Conservation (phyloP, 2,113 vertebrate species). For the Drymodes brunneopygia region DNA sequence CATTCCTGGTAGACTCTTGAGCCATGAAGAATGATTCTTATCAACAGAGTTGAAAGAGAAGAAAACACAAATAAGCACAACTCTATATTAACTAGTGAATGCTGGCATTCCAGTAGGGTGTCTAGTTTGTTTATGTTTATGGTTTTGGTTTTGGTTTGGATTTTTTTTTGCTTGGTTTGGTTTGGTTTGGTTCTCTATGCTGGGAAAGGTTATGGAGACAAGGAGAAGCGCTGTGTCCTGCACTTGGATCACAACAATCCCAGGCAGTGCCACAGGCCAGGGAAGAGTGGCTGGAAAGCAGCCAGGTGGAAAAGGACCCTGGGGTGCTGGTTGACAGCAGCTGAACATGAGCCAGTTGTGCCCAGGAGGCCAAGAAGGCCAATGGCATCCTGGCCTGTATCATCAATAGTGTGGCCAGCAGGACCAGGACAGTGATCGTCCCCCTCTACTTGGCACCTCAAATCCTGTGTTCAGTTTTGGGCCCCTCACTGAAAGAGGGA, state of each 20-base stretch:
- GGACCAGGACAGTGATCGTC: rapidly evolving
- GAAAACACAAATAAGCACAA: not conserved
- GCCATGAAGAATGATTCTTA: not conserved
- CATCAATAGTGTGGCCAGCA: not conserved
- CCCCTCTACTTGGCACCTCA: rapidly evolving
- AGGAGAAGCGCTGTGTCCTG: not conserved
- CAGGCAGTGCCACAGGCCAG: rapidly evolving
- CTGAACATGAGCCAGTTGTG: not conserved
- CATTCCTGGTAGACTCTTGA: not conserved
- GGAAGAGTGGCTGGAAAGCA: not conserved
- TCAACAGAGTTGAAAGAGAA: not conserved
- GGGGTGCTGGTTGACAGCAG: rapidly evolving
- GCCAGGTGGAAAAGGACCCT: not conserved
- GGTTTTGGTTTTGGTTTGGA: not conserved
- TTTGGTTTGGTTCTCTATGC: too few species aligned
- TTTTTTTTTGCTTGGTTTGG: not conserved
- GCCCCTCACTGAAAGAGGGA: not conserved
- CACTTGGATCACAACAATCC: not conserved
- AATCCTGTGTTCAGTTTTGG: not conserved
- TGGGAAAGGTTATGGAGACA: not conserved
- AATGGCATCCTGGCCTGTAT: not conserved
- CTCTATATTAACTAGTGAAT: not conserved
- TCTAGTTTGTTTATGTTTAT: not conserved
- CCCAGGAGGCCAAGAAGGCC: not conserved
- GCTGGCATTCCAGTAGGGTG: not conserved